Percentiles rank a stretch among this genome's conserved stretches.
phyloP scores from a whole-genome alignment of 2,797 vertebrate species.

The Leuciscus waleckii region DNA sequence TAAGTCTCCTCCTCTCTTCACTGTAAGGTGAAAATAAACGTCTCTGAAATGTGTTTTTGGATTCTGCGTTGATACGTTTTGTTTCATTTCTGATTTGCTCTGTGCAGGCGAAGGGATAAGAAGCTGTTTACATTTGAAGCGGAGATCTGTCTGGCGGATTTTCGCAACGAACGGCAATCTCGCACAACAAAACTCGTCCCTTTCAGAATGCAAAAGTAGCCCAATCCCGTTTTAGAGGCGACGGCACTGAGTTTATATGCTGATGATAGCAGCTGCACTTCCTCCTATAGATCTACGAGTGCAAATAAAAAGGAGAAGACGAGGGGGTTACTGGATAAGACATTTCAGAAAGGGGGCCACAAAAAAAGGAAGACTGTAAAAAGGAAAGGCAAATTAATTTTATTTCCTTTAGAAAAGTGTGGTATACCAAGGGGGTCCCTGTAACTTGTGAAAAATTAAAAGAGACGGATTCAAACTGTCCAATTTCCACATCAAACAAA shows the following conservation, averaged over 20 bases:
- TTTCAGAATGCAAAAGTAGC: conserved; percentile 80
- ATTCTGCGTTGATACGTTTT: conserved; percentile 60
- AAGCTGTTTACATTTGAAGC: conserved; percentile 62
- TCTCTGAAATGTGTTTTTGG: conserved; percentile 53
- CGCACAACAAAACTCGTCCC: conserved; percentile 68
- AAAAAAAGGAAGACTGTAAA: conserved; percentile 37
- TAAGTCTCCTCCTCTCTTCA: conserved; percentile 50
- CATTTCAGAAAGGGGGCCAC: conserved; percentile 64
- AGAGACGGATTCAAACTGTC: conserved; percentile 99
- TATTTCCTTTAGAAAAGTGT: conserved; percentile 89
- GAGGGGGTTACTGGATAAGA: not conserved
- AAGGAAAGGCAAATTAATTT: conserved; percentile 78
- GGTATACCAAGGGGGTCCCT: conserved; percentile 90
- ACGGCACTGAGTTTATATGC: conserved; percentile 79
- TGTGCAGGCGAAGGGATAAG: conserved; percentile 51
- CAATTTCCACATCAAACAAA: conserved; percentile 99
- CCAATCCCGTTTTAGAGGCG: conserved; percentile 74
- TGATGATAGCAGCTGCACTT: conserved; percentile 74
- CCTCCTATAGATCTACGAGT: conserved; percentile 61
- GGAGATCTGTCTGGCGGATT: conserved; percentile 66
- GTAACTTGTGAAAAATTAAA: conserved; percentile 99
- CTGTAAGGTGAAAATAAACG: conserved; percentile 54
- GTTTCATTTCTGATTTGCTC: conserved; percentile 58
- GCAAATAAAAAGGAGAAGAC: conserved; percentile 42
- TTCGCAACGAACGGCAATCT: conserved; percentile 77